Percentiles rank a stretch among this genome's conserved stretches.
Evolutionary conservation across 2,888 invertebrate genomes (phyloP).

Genomic region (Melolontha melolontha): DNA sequence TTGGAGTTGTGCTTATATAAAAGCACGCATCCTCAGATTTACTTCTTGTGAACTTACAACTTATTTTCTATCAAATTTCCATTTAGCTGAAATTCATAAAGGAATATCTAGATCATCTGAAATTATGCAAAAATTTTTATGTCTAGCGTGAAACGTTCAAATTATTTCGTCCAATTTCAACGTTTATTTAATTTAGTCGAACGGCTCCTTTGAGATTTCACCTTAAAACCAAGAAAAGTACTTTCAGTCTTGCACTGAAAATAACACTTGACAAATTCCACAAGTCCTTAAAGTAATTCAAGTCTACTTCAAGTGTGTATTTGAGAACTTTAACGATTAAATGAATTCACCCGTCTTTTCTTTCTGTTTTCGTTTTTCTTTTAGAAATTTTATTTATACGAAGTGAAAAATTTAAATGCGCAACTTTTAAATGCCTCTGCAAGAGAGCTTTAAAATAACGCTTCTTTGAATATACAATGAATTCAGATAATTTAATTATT

Average conservation of each 20-base stretch:
- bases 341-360: not conserved
- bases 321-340: slow-evolving; percentile 28
- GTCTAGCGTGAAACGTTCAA: not conserved
- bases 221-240: slow-evolving; percentile 31
- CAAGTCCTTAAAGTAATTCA: slow-evolving; percentile 27
- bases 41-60: too few relatives aligned
- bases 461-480: slow-evolving; percentile 9
- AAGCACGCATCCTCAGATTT: too few relatives aligned
- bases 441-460: slow-evolving; percentile 9
- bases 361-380: slow-evolving; percentile 2
- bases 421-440: not conserved
- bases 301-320: slow-evolving; percentile 26
- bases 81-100: not conserved
- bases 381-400: slow-evolving; percentile 11
- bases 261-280: slow-evolving; percentile 35
- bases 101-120: not conserved
- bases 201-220: slow-evolving; percentile 30
- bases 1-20: too few relatives aligned
- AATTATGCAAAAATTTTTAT: too few relatives aligned
- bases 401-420: slow-evolving; percentile 1
- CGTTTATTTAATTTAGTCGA: slow-evolving; percentile 28
- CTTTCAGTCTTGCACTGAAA: slow-evolving; percentile 21
- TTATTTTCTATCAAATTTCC: too few relatives aligned
- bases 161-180: slow-evolving; percentile 28
- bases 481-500: slow-evolving; percentile 20